Conservation (phyloP, 2,797 vertebrate species). For the Pangasius larnaudii region DNA sequence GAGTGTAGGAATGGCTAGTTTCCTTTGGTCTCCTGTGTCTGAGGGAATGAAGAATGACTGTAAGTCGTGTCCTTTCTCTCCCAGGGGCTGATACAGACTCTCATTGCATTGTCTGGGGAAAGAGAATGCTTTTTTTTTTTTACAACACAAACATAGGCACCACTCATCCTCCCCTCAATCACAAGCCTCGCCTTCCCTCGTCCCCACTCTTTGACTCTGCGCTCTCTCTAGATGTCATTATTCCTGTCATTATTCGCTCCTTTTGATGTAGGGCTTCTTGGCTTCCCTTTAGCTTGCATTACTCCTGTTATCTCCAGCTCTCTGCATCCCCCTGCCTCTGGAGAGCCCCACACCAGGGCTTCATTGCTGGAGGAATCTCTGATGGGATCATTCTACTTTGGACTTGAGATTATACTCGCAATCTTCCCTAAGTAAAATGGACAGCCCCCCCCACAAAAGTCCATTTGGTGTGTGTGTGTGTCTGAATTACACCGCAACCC, state of each 20-base stretch:
- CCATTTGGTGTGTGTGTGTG: constrained; percentile 56
- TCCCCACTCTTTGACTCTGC: constrained; percentile 60
- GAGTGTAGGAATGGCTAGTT: constrained; percentile 78
- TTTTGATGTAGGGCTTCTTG: constrained; percentile 80
- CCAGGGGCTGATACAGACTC: constrained; percentile 77
- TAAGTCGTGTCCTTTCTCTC: constrained; percentile 72
- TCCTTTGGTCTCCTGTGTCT: constrained; percentile 65
- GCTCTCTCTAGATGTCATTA: constrained; percentile 74
- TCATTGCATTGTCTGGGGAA: constrained; percentile 68
- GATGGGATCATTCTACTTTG: constrained; percentile 72
- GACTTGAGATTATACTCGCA: constrained; percentile 63
- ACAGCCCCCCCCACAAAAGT: constrained; percentile 58
- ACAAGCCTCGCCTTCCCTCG: constrained; percentile 42
- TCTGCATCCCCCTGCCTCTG: constrained; percentile 63
- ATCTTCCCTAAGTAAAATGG: constrained; percentile 62
- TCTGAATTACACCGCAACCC: constrained; percentile 56
- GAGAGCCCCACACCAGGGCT: constrained; percentile 67
- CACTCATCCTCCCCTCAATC: constrained; percentile 69
- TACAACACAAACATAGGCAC: constrained; percentile 75
- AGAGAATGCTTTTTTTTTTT: constrained; percentile 60
- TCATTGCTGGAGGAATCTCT: constrained; percentile 66
- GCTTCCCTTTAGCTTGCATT: constrained; percentile 75
- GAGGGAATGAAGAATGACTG: constrained; percentile 66
- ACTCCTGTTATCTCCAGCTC: constrained; percentile 68
- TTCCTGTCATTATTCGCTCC: constrained; percentile 80